Evolutionary conservation across 2,797 vertebrate genomes (phyloP).

Genomic region (Sebastes nivosus): DNA sequence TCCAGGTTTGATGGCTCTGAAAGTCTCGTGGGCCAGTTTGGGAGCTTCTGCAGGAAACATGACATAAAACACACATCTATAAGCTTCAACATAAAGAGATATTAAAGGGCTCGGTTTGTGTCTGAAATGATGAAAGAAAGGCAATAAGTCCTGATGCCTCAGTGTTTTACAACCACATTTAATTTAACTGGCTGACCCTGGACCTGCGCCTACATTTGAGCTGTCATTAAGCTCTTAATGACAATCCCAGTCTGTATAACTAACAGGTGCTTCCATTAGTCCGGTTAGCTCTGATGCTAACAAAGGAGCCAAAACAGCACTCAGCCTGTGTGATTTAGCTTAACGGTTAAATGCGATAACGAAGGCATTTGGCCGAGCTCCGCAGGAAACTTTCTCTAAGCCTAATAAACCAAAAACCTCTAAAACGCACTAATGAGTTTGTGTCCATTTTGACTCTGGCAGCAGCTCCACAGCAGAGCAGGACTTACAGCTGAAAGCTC

Average conservation of each 20-base stretch:
- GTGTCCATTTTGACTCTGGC: conserved; percentile 39
- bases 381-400: conserved; percentile 54
- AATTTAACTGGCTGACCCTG: conserved; percentile 2
- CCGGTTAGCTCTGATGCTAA: conserved; percentile 63
- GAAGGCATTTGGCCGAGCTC: conserved; percentile 70
- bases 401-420: conserved; percentile 61
- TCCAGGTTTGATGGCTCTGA: conserved; percentile 92
- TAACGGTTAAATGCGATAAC: conserved; percentile 71
- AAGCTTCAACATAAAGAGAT: background rate
- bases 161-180: background rate
- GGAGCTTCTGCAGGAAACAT: conserved; percentile 81
- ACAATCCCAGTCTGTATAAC: conserved; percentile 54
- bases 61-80: background rate
- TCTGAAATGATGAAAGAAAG: background rate
- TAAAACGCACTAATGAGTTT: conserved; percentile 53
- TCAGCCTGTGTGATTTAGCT: conserved; percentile 72
- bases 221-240: conserved; percentile 55
- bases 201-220: conserved; percentile 39
- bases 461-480: conserved; percentile 16
- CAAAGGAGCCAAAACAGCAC: conserved; percentile 79
- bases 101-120: background rate
- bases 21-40: conserved; percentile 87
- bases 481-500: conserved; percentile 54
- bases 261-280: conserved; percentile 68
- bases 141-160: background rate